phyloP scores from a whole-genome alignment of 1,140 invertebrate species.

The Penaeus japonicus region DNA sequence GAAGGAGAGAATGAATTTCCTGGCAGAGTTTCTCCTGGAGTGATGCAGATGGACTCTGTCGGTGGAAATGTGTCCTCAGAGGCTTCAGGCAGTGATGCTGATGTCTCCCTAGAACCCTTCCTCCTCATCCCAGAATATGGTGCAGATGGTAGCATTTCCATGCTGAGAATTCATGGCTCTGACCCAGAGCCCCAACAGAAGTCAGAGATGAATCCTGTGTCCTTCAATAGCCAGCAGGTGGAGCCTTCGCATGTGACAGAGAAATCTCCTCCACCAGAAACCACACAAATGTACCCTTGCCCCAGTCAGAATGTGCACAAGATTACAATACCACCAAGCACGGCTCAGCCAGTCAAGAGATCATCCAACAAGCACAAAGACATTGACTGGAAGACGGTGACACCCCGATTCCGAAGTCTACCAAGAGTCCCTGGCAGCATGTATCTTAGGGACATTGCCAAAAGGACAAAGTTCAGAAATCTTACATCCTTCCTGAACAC shows the following conservation, averaged over 20 bases:
- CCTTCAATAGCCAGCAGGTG: neutral
- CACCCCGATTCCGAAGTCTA: neutral
- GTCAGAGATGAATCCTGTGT: neutral
- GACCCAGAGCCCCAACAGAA: neutral
- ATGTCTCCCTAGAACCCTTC: constrained; percentile 32
- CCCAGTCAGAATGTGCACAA: constrained; percentile 11
- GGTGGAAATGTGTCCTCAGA: neutral
- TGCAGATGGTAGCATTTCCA: constrained; percentile 31
- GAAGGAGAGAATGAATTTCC: neutral
- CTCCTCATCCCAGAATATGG: constrained; percentile 39
- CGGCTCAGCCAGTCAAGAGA: neutral
- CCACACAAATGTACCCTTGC: neutral
- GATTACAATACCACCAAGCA: constrained; percentile 14
- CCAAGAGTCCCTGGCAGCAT: constrained; percentile 31
- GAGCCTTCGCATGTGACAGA: neutral
- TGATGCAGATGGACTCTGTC: neutral
- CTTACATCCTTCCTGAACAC: constrained; percentile 21
- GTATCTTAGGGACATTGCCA: constrained; percentile 28
- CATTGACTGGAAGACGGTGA: neutral
- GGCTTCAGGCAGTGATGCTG: neutral
- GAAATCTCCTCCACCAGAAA: neutral
- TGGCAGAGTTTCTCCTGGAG: too few species aligned
- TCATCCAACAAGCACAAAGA: neutral
- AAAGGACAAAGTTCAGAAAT: constrained; percentile 39
- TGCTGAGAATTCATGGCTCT: constrained; percentile 23